Base-by-base conservation (phyloP, 1,140 invertebrate genomes). In the Philopotamus ludificatus region DNA sequence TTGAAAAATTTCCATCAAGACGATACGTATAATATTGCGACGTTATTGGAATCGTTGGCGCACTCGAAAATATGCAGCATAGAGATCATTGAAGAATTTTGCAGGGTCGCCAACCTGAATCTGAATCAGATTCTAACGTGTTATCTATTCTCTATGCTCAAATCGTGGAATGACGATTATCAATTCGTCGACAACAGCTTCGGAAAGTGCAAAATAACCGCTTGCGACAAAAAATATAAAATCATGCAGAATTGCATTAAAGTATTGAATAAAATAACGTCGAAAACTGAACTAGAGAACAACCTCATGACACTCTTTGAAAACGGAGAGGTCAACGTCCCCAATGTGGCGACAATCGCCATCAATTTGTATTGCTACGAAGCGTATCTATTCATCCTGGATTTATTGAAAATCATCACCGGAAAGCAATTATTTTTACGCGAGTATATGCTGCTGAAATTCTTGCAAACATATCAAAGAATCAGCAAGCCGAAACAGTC, bases 301-400 rank as follows among this genome's bases (percentile, higher is more conserved):
- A 73, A 80, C 61, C 72, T 80, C 16, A 76, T 70, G 39, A 76
- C 79, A 70, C 75, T 81, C 64, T 80, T 79, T 75, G 77, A 75
- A 72, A 79, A 76, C 67, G 79, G 79, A 22, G 79, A 81, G 73
- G 73, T 79, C 3, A 71, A 77, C n/a, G 71, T 81, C 51, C 75
- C 45, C 23, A 68, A 79, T 71, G 75, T 78, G 44, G 60, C 73
- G 20, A 63, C 73, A 3, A 69, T 81, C 28, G 76, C 76, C n/a
- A 73, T 81, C 42, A 80, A 78, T 73, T 76, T 76, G 12, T 81
- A 81, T 73, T 79, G 75, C 72, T 81, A 81, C 66, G 79, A 81
- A 75, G 73, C 79, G 7, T 80, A 76, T 65, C 55, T 80, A 57
- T 77, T 78, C 53, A 80, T 81, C 59, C 75, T 79, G 65, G 59